Base-by-base conservation (phyloP, 2,113 vertebrate species). In the human (Homo sapiens) region DNA sequence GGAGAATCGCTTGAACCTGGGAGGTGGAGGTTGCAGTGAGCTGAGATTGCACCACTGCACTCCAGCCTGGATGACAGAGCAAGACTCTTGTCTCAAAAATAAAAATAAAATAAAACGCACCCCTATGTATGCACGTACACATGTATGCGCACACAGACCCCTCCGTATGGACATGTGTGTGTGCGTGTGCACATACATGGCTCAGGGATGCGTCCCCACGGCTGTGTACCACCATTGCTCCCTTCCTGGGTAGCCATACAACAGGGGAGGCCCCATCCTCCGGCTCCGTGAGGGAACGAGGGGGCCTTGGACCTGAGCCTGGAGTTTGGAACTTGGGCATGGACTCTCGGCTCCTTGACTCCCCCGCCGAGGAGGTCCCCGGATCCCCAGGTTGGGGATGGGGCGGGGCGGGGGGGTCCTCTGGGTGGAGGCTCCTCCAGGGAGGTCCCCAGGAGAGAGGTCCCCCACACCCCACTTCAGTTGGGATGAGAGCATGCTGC, bases 171-270 rank as follows among this genome's bases (percentile, higher is more conserved):
- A 81, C 2, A 7, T 2, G 3, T 23, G 8, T 20, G 35, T n/a
- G 6, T 22, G 50, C 0, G 0, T 13, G 23, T n/a, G 17, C 5
- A 4, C 0, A 4, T 10, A 9, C 16, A 6, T 0, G 8, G 5
- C 23, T 4, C 88, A 52, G 55, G 14, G 17, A 8, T 1, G 0
- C 38, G 13, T 12, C 45, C 20, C 8, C 0, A 3, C 1, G 5
- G 20, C 12, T 1, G 25, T 0, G 1, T 5, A 38, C 25, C n/a
- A 17, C 40, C 8, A 10, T 78, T 35, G 52, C 43, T 20, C 83
- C 48, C 72, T 32, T 22, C 89, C 68, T 18, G 4, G 75, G 22
- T 35, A 22, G 52, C 13, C 0, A 5, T 8, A 17, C 9, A 0
- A 23, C 23, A 5, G 22, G 38, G 1, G 6, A 87, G 55, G 32